Evolutionary conservation across 2,113 vertebrate species (phyloP).

Genomic region (Corydoras sp.): DNA sequence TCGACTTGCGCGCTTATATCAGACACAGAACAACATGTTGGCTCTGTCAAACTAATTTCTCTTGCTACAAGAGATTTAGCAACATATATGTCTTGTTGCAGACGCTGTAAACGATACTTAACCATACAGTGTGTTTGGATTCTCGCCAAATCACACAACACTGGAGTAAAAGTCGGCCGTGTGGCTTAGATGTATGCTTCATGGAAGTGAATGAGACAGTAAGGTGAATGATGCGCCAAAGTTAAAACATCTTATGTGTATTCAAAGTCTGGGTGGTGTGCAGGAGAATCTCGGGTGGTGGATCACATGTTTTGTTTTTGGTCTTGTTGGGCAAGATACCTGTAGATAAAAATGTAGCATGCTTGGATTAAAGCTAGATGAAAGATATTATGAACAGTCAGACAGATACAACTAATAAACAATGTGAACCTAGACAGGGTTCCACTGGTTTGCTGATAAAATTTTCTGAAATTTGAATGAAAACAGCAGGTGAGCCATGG

Average conservation of each 20-base stretch:
- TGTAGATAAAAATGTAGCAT: neutral
- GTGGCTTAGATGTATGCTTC: slow-evolving; percentile 50
- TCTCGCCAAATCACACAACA: slow-evolving; percentile 57
- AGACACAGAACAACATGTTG: slow-evolving; percentile 42
- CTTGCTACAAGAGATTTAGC: slow-evolving; percentile 58
- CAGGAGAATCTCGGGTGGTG: slow-evolving; percentile 12
- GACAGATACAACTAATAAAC: too few species aligned
- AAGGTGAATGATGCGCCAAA: slow-evolving; percentile 52
- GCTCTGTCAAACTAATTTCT: slow-evolving; percentile 48
- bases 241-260: slow-evolving; percentile 53
- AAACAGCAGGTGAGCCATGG: too few species aligned
- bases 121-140: slow-evolving; percentile 57
- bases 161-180: slow-evolving; percentile 37
- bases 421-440: too few species aligned
- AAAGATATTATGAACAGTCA: too few species aligned
- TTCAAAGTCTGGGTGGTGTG: slow-evolving; percentile 1
- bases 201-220: slow-evolving; percentile 56
- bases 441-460: too few species aligned
- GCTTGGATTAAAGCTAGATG: neutral
- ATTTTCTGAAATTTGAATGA: too few species aligned
- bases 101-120: slow-evolving; percentile 55
- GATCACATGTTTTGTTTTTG: neutral
- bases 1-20: slow-evolving; percentile 31
- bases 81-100: slow-evolving; percentile 56
- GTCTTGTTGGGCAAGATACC: neutral